Evolutionary conservation across 2,888 invertebrate genomes (phyloP), one percentile per base, ranked within the genome.

Genomic region (Acanthosoma haemorrhoidale): DNA sequence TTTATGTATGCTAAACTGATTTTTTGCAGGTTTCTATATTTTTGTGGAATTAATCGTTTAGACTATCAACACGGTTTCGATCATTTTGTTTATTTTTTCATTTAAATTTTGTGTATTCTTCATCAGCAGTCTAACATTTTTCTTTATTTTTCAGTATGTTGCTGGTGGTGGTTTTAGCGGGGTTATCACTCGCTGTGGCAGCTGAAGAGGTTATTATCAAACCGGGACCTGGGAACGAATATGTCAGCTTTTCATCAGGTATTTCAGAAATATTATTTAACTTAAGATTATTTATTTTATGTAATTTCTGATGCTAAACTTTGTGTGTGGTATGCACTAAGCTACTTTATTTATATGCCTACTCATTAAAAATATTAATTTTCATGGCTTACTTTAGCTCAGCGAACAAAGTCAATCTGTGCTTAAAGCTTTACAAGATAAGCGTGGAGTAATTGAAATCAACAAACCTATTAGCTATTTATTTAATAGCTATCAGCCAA

Each of bases 161-260:
- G 60, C 69, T 69, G 67, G 59, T 36, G 34, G 67, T 67, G 59
- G 60, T 70, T 58, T 43, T 71, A 11, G 70, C 71, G 66, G 69
- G 61, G 32, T 58, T 66, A 13, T 32, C 69, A 15, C 60, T 71
- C 39, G 71, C 51, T 16, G 36, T 69, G 69, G 71, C 69, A 41
- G 85, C 86, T 75, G 84, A 85, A 72, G 84, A 86, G 76, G 81
- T 86, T 71, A 85, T 86, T 76, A 86, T 86, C 63, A 84, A 86
- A 79, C 85, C 88, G 13, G 82, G 85, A 75, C 85, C 85, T 16
- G 87, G 87, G 25, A 84, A 88, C 76, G 87, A 88, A 78, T 88
- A 85, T 78, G 88, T 88, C 51, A 82, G 85, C 76, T 85, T 88
- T 70, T 43, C 69, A 36, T 16, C 60, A 34, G 60, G 60, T 60